Percentiles rank a stretch among this genome's conserved stretches.
Evolutionary conservation across 1,140 invertebrate genomes (phyloP).

Genomic region (Orchestia grillus): DNA sequence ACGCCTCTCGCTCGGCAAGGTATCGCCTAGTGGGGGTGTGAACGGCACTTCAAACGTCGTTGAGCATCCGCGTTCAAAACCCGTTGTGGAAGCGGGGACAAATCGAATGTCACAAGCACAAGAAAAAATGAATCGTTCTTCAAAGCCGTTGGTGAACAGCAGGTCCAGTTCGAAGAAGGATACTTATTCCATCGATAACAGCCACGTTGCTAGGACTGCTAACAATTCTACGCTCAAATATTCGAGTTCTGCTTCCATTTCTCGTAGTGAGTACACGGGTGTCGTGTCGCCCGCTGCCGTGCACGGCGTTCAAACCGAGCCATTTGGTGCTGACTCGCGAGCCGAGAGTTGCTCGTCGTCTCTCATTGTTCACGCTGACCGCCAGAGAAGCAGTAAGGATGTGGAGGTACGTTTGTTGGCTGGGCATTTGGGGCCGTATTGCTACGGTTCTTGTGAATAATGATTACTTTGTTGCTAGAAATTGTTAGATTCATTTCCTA

Average conservation of each 20-base stretch:
- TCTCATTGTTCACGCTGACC: not conserved
- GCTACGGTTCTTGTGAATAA: not conserved
- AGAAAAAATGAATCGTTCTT: not conserved
- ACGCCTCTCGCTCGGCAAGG: not conserved
- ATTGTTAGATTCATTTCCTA: too few relatives aligned
- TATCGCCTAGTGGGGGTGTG: not conserved
- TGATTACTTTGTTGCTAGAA: not conserved
- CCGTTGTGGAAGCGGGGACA: not conserved
- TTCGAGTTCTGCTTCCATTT: not conserved
- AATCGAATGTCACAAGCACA: not conserved
- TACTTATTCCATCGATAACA: not conserved
- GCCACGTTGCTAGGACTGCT: not conserved
- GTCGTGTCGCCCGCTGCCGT: too few relatives aligned
- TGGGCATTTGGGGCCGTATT: not conserved
- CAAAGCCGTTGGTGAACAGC: not conserved
- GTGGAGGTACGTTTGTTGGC: not conserved
- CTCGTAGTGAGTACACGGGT: not conserved
- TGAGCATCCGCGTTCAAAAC: not conserved
- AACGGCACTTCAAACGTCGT: not conserved
- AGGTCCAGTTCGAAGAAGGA: not conserved
- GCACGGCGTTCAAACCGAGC: not conserved
- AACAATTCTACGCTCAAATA: not conserved
- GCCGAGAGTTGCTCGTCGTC: not conserved
- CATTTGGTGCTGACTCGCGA: not conserved
- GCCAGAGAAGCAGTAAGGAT: not conserved